Evolutionary conservation across 2,888 invertebrate species (phyloP), one percentile per base, ranked within the genome.

Genomic region (Automeris io): DNA sequence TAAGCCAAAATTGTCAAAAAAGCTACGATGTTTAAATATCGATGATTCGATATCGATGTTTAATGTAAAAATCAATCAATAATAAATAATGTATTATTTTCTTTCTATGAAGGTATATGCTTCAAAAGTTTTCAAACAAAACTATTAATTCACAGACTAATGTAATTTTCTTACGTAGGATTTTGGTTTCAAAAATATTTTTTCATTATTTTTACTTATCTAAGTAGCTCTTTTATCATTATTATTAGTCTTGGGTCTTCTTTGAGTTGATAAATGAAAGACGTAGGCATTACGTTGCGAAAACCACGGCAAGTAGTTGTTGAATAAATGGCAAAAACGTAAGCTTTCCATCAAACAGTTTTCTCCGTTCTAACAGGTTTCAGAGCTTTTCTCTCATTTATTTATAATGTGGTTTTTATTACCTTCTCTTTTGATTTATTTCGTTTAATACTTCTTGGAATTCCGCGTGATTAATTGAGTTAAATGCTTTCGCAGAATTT

Each of bases 201-300:
- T 12, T 2, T 26, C 9, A 25, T 25, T 5, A n/a, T n/a, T n/a
- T n/a, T 5, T 26, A 26, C 6, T 26, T 26, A 25, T 5, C 2
- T 25, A 26, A 16, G 29, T 29, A 29, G n/a, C 9, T 4, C 16
- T 29, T 29, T 29, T 8, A 16, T 29, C 29, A 16, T 29, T 16
- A 13, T 16, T 16, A 16, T 16, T n/a, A 16, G 16, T 29, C 3
- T 16, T 29, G 16, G n/a, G 5, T 29, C 16, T 3, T 9, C 16
- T n/a, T 29, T 16, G n/a, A 16, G 16, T 29, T 29, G 29, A 29
- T 29, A 29, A 29, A 29, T 29, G 29, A 29, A 29, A 29, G 29
- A 29, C n/a, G 29, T 16, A 29, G 29, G 29, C 29, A 29, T 29
- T 29, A 29, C 29, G 29, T 29, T 29, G 29, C 29, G 29, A 16